These are phyloP conservation scores for Morpho achilles DNA, from an alignment of 2,888 invertebrate species.

Conservation along the genomic window DNA sequence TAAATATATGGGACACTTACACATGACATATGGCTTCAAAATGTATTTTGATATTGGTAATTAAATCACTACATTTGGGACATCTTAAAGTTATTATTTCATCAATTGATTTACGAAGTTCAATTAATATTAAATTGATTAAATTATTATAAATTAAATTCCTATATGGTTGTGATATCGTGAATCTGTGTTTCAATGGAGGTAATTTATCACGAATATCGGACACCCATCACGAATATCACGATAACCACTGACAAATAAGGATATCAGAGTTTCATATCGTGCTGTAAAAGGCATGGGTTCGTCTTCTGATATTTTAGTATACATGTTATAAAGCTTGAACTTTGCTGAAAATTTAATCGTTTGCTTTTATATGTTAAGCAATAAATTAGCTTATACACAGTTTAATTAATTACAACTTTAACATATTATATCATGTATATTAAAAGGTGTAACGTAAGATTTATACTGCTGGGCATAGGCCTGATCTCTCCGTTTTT, in stretches of 20 bases:
- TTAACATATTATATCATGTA: too few relatives aligned
- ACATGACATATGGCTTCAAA: background rate
- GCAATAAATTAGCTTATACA: too few relatives aligned
- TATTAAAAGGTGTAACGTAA: too few relatives aligned
- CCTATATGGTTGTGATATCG: conserved; percentile 6
- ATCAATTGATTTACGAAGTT: conserved; percentile 5
- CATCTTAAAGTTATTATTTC: conserved; percentile 23
- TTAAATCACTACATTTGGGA: background rate
- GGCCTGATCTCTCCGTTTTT: too few relatives aligned
- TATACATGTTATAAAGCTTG: background rate
- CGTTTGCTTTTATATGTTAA: too few relatives aligned
- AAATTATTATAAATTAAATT: conserved; percentile 16
- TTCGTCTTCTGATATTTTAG: background rate
- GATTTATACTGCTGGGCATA: too few relatives aligned
- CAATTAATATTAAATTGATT: conserved; percentile 14
- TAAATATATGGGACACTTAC: too few relatives aligned
- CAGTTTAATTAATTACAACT: too few relatives aligned
- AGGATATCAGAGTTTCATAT: conserved; percentile 14
- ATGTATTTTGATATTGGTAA: too few relatives aligned
- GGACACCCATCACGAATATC: conserved; percentile 17
- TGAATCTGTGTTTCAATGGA: conserved; percentile 3
- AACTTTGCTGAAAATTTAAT: too few relatives aligned
- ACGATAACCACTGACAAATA: conserved; percentile 8
- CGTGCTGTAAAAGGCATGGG: conserved; percentile 4
- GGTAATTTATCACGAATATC: conserved; percentile 19